Conservation (phyloP, 2,113 vertebrate species). For the Oceanites oceanicus region DNA sequence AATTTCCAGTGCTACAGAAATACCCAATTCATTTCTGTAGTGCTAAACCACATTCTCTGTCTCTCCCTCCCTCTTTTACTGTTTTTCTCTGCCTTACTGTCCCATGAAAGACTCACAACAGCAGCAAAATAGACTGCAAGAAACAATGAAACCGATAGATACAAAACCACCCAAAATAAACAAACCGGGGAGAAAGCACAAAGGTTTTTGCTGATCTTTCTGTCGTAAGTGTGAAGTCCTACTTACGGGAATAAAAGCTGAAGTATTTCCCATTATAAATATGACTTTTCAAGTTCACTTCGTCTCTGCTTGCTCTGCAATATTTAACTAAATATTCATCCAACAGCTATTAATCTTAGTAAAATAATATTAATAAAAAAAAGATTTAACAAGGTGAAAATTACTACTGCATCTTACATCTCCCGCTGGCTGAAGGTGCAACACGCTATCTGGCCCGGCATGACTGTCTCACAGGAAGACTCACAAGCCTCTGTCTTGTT, state of each 20-base stretch:
- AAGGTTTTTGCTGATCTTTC: background rate
- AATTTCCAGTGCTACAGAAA: conserved; percentile 10
- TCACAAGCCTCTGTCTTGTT: background rate
- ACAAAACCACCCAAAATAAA: background rate
- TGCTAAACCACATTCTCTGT: background rate
- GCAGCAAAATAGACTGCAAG: background rate
- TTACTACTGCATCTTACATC: background rate
- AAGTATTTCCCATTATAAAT: background rate
- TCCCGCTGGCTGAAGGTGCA: background rate
- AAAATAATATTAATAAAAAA: background rate
- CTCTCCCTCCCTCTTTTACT: background rate
- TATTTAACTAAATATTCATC: background rate
- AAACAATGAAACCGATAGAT: background rate
- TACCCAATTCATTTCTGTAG: background rate
- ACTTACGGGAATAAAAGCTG: background rate
- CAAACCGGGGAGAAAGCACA: background rate
- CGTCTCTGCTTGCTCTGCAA: background rate
- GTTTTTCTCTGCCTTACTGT: background rate
- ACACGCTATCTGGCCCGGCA: fast-evolving
- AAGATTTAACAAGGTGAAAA: background rate
- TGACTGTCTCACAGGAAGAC: background rate
- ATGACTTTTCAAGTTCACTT: background rate
- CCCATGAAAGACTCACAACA: background rate
- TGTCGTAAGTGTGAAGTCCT: background rate
- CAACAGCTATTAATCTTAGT: too few relatives aligned